A percentile compares a stretch with the other conserved stretches of the same genome.
Evolutionary conservation across 2,888 invertebrate genomes (phyloP).

Genomic region (Papilio protenor): DNA sequence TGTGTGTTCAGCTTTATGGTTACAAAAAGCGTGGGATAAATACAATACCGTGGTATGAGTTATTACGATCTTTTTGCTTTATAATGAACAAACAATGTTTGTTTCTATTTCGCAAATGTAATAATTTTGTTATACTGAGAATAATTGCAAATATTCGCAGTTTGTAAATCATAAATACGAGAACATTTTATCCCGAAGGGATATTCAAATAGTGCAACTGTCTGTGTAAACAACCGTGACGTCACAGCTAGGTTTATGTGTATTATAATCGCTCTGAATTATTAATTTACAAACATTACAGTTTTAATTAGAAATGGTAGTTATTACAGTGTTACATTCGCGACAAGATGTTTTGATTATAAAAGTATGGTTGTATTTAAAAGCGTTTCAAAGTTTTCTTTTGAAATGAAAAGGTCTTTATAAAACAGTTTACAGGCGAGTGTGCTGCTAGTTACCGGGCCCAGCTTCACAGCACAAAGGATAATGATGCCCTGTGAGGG

Average conservation of each 20-base stretch:
- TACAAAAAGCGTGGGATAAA: slow-evolving; percentile 69
- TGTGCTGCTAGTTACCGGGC: slow-evolving; percentile 23
- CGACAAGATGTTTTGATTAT: slow-evolving; percentile 7
- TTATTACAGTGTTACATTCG: neutral
- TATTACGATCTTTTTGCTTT: slow-evolving; percentile 46
- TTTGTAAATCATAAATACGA: neutral
- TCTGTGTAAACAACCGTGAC: neutral
- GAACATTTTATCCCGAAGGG: neutral
- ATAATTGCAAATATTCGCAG: neutral
- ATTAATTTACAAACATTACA: neutral
- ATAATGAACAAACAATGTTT: slow-evolving; percentile 23
- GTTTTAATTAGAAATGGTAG: neutral
- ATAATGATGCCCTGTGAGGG: slow-evolving; percentile 29
- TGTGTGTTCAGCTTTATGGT: slow-evolving; percentile 64
- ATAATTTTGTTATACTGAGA: neutral
- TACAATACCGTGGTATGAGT: slow-evolving; percentile 41
- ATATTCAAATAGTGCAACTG: neutral
- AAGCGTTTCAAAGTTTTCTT: slow-evolving; percentile 33
- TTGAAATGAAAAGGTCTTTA: slow-evolving; percentile 32
- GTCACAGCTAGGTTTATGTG: neutral
- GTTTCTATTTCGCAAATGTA: slow-evolving; percentile 14
- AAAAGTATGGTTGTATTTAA: neutral
- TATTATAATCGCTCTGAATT: neutral
- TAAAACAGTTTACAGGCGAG: slow-evolving; percentile 26
- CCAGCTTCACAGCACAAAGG: slow-evolving; percentile 32